Evolutionary conservation across 2,113 vertebrate genomes (phyloP).

Genomic region (Podiceps cristatus): DNA sequence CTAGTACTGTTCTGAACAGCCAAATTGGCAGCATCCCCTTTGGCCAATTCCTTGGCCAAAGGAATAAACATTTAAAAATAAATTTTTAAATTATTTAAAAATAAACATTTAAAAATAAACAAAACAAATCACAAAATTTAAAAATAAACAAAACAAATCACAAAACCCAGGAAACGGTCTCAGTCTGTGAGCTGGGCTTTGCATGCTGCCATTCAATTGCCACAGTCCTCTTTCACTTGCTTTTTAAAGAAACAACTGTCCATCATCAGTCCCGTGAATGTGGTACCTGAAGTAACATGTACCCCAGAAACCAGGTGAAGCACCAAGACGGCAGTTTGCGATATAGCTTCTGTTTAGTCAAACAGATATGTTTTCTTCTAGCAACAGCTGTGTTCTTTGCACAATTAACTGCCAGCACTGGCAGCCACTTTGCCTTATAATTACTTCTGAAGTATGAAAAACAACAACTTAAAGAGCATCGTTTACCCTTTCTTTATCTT

Average conservation of each 20-base stretch:
- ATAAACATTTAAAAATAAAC: too few species aligned
- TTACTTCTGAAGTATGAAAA: not conserved
- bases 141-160: not conserved
- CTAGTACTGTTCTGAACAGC: not conserved
- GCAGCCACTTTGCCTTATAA: not conserved
- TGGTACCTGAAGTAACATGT: not conserved
- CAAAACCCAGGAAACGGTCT: not conserved
- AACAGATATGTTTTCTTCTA: not conserved
- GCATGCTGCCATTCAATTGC: not conserved
- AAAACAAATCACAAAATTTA: too few species aligned
- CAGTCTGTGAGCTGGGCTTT: not conserved
- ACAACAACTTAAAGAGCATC: not conserved
- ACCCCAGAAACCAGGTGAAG: not conserved
- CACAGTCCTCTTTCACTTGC: not conserved
- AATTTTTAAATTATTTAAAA: too few species aligned
- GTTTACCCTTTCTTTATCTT: constrained; percentile 67
- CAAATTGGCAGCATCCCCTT: not conserved
- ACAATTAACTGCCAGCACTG: not conserved
- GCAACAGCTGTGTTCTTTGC: not conserved
- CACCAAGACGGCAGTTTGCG: not conserved
- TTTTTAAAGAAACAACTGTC: not conserved
- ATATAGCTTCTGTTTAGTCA: not conserved
- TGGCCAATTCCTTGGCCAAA: not conserved
- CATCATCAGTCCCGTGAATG: too few species aligned
- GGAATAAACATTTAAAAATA: too few species aligned